Base-by-base conservation (phyloP, 1,140 invertebrate species). In the Tetragnatha versicolor region DNA sequence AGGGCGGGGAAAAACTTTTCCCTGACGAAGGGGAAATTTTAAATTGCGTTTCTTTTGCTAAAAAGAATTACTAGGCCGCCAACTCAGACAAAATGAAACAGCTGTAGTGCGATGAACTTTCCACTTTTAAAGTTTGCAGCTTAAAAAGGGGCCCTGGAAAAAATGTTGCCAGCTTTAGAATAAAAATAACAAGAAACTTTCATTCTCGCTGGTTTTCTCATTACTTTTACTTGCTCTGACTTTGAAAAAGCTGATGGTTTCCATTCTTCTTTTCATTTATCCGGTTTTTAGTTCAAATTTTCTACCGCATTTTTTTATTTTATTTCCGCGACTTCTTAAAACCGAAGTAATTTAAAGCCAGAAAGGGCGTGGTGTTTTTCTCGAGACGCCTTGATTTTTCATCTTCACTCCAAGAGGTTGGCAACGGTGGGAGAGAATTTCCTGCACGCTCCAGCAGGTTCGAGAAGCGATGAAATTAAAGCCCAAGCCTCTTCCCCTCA, bases 81-180 rank as follows among this genome's bases (percentile, higher is more conserved):
- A 51, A 39, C 60, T 60, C 17, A 12, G 58, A 65, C 73, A 65
- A 76, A 76, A 65, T 76, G 73, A 76, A 76, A 76, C 73, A 76
- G 58, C 73, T 76, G 73, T 65, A 65, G 60, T 49, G 53, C 73
- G 66, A 76, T 76, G 73, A 76, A 76, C 60, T 55, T 76, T 76
- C 73, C 27, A 75, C 70, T 75, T 72, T 75, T 75, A 75, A 75
- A 75, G 37, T 75, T 63, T 75, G 35, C n/a, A 75, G 70, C 35
- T 61, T 35, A 22, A 53, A 73, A 73, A 47, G 33, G 53, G 12
- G 58, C 27, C 17, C 3, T 39, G 37, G 31, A 70, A 53, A 53
- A 55, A 70, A 70, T 37, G 20, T 31, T 42, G 20, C 55, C 35
- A 31, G 29, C 31, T 42, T 10, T 4, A 53, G 20, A n/a, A 63